phyloP scores from a whole-genome alignment of 2,888 invertebrate species.

The Cryptocephalus moraei region DNA sequence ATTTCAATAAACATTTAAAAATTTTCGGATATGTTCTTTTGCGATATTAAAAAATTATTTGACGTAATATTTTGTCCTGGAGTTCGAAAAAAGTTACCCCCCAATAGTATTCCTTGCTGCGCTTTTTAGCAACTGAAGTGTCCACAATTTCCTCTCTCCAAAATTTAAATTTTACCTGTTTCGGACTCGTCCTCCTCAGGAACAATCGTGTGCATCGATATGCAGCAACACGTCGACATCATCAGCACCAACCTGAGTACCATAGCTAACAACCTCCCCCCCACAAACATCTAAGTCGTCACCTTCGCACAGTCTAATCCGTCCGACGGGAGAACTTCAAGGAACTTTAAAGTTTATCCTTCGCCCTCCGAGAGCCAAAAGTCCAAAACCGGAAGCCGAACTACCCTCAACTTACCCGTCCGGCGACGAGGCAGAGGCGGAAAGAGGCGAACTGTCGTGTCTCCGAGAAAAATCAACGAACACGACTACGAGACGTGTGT shows the following conservation, averaged over 20 bases:
- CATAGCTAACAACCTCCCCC: neutral
- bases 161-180: constrained; percentile 18
- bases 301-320: neutral
- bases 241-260: constrained; percentile 8
- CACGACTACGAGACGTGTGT: too few species aligned
- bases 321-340: neutral
- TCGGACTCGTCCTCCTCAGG: constrained; percentile 24
- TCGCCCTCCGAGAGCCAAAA: too few species aligned
- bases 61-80: too few species aligned
- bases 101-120: too few species aligned
- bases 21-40: too few species aligned
- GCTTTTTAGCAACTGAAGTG: too few species aligned
- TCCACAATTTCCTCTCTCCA: neutral
- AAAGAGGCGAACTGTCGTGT: neutral
- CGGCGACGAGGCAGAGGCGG: neutral
- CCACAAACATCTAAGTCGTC: neutral
- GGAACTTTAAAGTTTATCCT: neutral
- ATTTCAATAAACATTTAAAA: too few species aligned
- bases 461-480: too few species aligned
- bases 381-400: too few species aligned
- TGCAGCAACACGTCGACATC: constrained; percentile 11
- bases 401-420: too few species aligned
- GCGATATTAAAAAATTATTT: too few species aligned
- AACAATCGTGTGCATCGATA: constrained; percentile 23
- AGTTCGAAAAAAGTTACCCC: too few species aligned